A percentile compares a stretch with the other conserved stretches of the same genome.
Conservation (phyloP, 1,140 invertebrate genomes). For the Calosoma granatense region DNA sequence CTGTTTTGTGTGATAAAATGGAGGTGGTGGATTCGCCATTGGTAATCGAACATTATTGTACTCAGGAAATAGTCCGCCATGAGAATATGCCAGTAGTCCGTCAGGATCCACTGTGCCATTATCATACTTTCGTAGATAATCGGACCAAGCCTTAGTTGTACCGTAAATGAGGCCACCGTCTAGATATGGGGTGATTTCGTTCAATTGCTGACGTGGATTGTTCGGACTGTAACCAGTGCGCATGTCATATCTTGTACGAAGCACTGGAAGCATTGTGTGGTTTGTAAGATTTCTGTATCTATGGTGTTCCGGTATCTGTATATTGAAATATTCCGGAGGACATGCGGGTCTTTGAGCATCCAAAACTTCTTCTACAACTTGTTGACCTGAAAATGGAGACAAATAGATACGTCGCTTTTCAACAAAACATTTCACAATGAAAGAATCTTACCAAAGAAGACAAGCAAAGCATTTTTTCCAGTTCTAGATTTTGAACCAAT, state of each 20-base stretch:
- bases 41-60: constrained; percentile 41
- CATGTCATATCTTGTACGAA: constrained; percentile 40
- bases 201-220: constrained; percentile 48
- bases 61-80: constrained; percentile 39
- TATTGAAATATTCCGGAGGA: constrained; percentile 48
- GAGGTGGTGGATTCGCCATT: constrained; percentile 49
- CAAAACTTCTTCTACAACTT: constrained; percentile 53
- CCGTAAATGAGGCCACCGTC: constrained; percentile 52
- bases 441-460: constrained; percentile 51
- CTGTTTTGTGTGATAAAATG: constrained; percentile 37
- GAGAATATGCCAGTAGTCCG: constrained; percentile 35
- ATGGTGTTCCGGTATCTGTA: constrained; percentile 39
- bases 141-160: constrained; percentile 45
- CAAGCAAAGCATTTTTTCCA: constrained; percentile 53
- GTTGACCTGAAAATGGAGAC: constrained; percentile 38
- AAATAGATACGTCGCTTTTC: constrained; percentile 9
- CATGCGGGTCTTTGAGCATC: constrained; percentile 47
- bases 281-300: constrained; percentile 22
- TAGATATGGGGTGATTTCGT: constrained; percentile 51
- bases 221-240: constrained; percentile 40
- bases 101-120: constrained; percentile 37
- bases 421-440: constrained; percentile 3
- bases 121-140: constrained; percentile 39
- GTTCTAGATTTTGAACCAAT: constrained; percentile 38
- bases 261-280: constrained; percentile 37